Evolutionary conservation across 2,797 vertebrate species (phyloP).

Genomic region (Staurois parvus): DNA sequence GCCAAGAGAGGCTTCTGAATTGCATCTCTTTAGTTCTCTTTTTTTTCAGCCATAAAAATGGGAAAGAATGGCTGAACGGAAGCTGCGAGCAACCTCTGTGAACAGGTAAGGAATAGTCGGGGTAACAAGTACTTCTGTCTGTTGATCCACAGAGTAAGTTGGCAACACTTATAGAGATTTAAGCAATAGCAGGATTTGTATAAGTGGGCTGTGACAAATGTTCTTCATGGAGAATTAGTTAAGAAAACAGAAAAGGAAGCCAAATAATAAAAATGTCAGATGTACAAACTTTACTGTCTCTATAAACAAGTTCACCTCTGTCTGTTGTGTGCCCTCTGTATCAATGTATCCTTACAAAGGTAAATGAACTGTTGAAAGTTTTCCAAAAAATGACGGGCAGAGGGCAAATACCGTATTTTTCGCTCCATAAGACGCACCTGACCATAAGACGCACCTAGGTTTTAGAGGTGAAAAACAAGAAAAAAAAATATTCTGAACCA

Average conservation of each 20-base stretch:
- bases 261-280: neutral
- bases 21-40: neutral
- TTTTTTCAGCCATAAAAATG: neutral
- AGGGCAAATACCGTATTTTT: too few species aligned
- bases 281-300: neutral
- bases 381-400: too few species aligned
- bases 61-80: neutral
- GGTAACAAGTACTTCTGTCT: neutral
- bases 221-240: slow-evolving; percentile 7
- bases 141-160: neutral
- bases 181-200: neutral
- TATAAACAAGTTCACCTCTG: neutral
- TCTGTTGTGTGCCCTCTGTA: too few species aligned
- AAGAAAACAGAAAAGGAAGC: neutral
- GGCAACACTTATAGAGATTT: neutral
- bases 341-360: too few species aligned
- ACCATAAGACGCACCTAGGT: too few species aligned
- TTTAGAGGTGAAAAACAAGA: too few species aligned
- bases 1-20: neutral
- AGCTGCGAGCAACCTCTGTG: neutral
- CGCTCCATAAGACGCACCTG: too few species aligned
- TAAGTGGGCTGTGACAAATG: slow-evolving; percentile 19
- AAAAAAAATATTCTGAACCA: too few species aligned
- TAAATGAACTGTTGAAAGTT: too few species aligned
- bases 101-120: neutral